These are phyloP conservation scores for Tupaia chinensis DNA, from an alignment of 2,113 vertebrate genomes.

Conservation along the genomic window DNA sequence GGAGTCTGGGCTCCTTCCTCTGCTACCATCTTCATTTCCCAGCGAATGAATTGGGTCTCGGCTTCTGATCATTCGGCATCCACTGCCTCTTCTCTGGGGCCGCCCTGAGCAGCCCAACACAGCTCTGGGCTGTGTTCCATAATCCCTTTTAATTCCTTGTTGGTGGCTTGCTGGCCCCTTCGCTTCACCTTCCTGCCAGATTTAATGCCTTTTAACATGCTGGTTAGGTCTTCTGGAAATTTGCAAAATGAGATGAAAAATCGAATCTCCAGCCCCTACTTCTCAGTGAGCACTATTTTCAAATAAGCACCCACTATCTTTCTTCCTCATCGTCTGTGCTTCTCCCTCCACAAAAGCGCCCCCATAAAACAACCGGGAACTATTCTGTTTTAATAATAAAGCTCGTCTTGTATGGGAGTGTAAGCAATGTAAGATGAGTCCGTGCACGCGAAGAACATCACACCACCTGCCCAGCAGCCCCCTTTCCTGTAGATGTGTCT, in stretches of 20 bases:
- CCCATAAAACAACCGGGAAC: neutral
- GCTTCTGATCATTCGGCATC: conserved; percentile 48
- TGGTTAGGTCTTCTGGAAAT: conserved; percentile 48
- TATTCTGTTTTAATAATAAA: neutral
- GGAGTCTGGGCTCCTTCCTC: conserved; percentile 2
- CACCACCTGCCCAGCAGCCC: neutral
- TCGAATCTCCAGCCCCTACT: conserved; percentile 1
- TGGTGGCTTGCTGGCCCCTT: conserved; percentile 47
- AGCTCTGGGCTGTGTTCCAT: conserved; percentile 57
- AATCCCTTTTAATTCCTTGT: conserved; percentile 71
- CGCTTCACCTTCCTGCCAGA: conserved; percentile 60
- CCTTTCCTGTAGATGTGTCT: neutral
- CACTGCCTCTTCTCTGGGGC: neutral
- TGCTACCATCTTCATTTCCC: neutral
- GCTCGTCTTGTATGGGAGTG: neutral
- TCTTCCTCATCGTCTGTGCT: neutral
- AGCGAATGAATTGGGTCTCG: conserved; percentile 15
- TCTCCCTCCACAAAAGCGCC: neutral
- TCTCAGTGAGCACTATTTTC: neutral
- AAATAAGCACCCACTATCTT: neutral
- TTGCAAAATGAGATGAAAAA: conserved; percentile 43
- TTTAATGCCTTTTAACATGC: conserved; percentile 56
- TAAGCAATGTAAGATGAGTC: neutral
- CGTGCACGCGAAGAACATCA: conserved; percentile 33
- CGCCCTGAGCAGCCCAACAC: neutral